Percentiles rank a stretch among this genome's conserved stretches.
Conservation (phyloP, 2,113 vertebrate species). For the Tachysurus vachellii region DNA sequence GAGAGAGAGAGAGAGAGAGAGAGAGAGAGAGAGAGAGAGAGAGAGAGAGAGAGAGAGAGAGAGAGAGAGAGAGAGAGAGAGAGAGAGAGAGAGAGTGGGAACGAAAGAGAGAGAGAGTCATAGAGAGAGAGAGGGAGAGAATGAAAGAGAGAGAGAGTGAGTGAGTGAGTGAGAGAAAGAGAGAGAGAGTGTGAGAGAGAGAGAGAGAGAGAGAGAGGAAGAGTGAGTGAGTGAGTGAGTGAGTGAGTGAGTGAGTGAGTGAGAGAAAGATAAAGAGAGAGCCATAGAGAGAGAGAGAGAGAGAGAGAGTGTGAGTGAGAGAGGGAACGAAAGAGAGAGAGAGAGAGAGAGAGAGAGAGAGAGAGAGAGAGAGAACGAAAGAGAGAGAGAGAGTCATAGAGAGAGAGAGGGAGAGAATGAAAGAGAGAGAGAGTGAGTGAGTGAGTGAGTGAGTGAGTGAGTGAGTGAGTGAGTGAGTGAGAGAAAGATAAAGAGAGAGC, state of each 20-base stretch:
- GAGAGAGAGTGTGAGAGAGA: constrained; percentile 28
- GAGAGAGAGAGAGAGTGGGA: no score
- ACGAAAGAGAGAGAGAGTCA: constrained; percentile 4
- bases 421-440: constrained; percentile 30
- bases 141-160: background rate
- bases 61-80: no score
- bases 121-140: background rate
- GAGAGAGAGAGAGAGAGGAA: constrained; percentile 34
- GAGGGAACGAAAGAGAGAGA: background rate
- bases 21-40: background rate
- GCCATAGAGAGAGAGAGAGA: constrained; percentile 31
- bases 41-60: no score
- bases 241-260: constrained; percentile 37
- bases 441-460: constrained; percentile 36
- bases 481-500: constrained; percentile 27
- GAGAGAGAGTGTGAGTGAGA: background rate
- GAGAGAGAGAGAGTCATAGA: constrained; percentile 32
- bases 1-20: no score
- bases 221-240: constrained; percentile 30
- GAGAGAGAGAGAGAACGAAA: constrained; percentile 30
- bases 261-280: constrained; percentile 31
- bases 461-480: constrained; percentile 25
- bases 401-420: constrained; percentile 32
- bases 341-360: background rate
- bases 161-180: constrained; percentile 28